Conservation (phyloP, 2,113 vertebrate genomes). For the Pandion haliaetus region DNA sequence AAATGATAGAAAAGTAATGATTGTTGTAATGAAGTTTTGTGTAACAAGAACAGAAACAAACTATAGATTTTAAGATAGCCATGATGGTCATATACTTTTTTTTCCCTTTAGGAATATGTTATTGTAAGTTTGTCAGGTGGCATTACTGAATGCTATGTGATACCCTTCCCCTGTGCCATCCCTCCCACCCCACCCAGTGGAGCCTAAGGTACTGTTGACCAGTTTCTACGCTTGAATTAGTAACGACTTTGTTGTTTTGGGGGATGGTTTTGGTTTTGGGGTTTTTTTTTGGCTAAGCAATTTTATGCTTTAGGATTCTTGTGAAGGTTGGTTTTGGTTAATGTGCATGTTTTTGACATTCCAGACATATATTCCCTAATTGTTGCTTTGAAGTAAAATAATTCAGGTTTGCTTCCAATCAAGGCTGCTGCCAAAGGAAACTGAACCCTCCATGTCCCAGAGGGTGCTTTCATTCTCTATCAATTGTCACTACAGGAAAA, state of each 20-base stretch:
- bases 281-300: background rate
- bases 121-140: background rate
- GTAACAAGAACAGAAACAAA: background rate
- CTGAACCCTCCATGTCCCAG: background rate
- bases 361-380: background rate
- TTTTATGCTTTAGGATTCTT: background rate
- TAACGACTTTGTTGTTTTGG: background rate
- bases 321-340: background rate
- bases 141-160: background rate
- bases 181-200: background rate
- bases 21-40: background rate
- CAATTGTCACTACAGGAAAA: background rate
- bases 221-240: background rate
- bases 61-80: background rate
- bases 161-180: background rate
- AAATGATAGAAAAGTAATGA: background rate
- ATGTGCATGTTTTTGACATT: background rate
- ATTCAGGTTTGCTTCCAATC: background rate
- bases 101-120: background rate
- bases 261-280: background rate
- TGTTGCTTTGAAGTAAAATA: background rate
- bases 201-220: background rate
- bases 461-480: background rate
- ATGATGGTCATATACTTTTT: background rate
- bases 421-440: background rate